Base-by-base conservation (phyloP, 2,113 vertebrate genomes). In the Megaceryle maxima region DNA sequence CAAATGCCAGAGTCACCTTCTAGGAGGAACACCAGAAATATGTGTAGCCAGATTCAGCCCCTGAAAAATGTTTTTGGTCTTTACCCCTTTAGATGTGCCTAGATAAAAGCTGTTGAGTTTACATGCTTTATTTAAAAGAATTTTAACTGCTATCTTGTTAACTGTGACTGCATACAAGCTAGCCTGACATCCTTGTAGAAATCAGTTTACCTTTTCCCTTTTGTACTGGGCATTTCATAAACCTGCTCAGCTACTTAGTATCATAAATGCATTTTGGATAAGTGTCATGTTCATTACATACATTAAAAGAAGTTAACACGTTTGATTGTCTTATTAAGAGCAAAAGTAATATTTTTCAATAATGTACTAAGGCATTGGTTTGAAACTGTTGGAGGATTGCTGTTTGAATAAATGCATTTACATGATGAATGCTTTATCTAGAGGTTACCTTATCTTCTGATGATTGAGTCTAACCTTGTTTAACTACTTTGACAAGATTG, bases 401-500 rank as follows among this genome's bases (percentile, higher is more conserved):
- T 64, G 41, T 56, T 41, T 15, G 67, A 81, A 81, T 76, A 78
- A 92, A 57, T 68, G 24, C 16, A 59, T 82, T 86, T 72, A 6
- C 43, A 48, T 17, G 28, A 41, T 5, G 10, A 75, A 13, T 51
- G 28, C 51, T 85, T 84, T 75, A 79, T 88, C 35, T n/a, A 33
- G 74, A 85, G 75, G 48, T 69, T 88, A 25, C 31, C 3, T 37
- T 83, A 88, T 92, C 77, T 89, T 91, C 10, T 64, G 64, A 66
- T 48, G 17, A 73, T 50, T 77, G 81, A 86, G 81, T 79, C 69
- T 80, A 37, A 24, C 37, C 28, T 85, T 91, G 35, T 83, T 88
- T 93, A 95, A 89, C 77, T 94, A 73, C 87, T 93, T 91, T 91
- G 97, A 96, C 87, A 92, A 93, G 89, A 78, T 90, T 95, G 76